Conservation (phyloP, 2,797 vertebrate species). For the Myotis planiceps region DNA sequence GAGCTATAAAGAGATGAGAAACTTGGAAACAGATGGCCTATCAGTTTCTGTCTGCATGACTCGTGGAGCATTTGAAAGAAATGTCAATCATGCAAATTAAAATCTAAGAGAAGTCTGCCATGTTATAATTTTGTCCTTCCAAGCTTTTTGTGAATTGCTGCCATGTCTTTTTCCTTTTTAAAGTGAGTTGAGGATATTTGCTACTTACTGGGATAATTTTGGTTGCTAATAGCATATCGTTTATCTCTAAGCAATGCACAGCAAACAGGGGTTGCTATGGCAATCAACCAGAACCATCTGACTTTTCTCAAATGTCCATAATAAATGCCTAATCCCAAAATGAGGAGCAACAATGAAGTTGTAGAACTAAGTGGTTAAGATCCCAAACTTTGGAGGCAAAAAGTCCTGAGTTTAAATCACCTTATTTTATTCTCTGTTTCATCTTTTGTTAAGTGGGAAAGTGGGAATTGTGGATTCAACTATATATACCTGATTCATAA, state of each 20-base stretch:
- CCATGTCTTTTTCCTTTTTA: background rate
- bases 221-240: background rate
- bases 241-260: constrained; percentile 4
- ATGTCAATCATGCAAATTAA: constrained; percentile 64
- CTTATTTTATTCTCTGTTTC: background rate
- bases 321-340: background rate
- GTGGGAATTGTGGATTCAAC: background rate
- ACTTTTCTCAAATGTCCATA: background rate
- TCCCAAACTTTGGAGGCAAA: background rate
- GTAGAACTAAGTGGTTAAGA: background rate
- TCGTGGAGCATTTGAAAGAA: constrained; percentile 60
- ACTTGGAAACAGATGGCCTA: constrained; percentile 69
- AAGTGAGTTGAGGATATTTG: background rate
- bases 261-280: background rate
- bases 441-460: background rate
- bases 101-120: constrained; percentile 20
- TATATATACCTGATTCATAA: background rate
- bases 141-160: background rate
- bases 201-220: background rate
- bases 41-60: constrained; percentile 60
- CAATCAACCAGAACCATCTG: background rate
- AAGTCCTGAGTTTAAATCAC: background rate
- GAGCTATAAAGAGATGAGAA: constrained; percentile 68
- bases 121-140: constrained; percentile 41
- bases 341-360: background rate